Evolutionary conservation across 2,113 vertebrate genomes (phyloP), one percentile per base, ranked within the genome.

Genomic region (Indicator maculatus): DNA sequence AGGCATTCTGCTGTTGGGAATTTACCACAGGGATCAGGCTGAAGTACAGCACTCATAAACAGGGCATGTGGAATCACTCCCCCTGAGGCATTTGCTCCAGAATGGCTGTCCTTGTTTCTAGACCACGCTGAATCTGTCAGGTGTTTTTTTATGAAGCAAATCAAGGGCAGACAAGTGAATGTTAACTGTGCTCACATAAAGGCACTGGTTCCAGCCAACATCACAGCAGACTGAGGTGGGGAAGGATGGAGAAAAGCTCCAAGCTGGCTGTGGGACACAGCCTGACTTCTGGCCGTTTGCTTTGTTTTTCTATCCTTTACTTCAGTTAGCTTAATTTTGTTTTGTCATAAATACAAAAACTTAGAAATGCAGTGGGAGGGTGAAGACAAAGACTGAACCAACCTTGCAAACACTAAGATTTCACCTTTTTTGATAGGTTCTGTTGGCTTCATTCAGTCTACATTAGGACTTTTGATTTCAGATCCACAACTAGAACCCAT

Each of bases 381-480:
- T 65, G 31, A 86, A 67, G 39, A 64, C 23, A 66, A 30, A 67
- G 47, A 16, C n/a, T 2, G 20, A 83, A 16, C 67, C 13, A 89
- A 45, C 63, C 33, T 90, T 91, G 45, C 11, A 41, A 76, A 55
- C 13, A 21, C 6, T 27, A 17, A 6, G 13, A 81, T 89, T 89
- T 78, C 56, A 47, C 28, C 24, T 85, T 89, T 89, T 84, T 50
- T 91, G 72, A 38, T 64, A 86, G 45, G 9, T 65, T 78, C 75
- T 84, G 11, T 16, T 47, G 84, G 26, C 78, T 94, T 88, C 24
- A 28, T 81, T 90, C 90, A 90, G 52, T 65, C 52, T 79, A 20
- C 4, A 21, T 52, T 82, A 83, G 33, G 59, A 15, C 16, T 90
- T 96, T 94, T 89, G 75, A 92, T 96, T 91, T 78, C 73, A 65